Base-by-base conservation (phyloP, 2,888 invertebrate genomes). In the Stictocephala bisonia region DNA sequence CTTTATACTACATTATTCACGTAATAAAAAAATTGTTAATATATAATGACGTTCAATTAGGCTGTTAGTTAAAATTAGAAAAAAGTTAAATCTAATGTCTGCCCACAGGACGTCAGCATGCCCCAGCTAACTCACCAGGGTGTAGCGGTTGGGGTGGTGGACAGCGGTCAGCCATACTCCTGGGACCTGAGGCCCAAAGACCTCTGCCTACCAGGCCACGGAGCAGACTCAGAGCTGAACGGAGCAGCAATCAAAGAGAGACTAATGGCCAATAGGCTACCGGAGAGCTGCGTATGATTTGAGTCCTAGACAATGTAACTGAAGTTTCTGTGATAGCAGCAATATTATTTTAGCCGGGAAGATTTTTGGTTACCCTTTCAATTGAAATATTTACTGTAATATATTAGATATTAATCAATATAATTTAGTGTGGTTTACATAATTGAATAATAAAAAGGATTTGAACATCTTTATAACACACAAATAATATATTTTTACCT, bases 171-270 rank as follows among this genome's bases (percentile, higher is more conserved):
- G 64, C 64, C 69, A 48, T 88, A 88, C 85, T 87, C 89, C 75
- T 86, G 88, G 84, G 86, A 88, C 77, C 86, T 87, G 26, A 83
- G 87, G 67, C 85, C 85, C 15, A 85, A 85, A 72, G 84, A 85
- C 67, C 82, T 85, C 35, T 83, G 84, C 22, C 79, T 85, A 69
- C 79, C 85, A 18, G 84, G 83, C 11, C 15, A 78, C 74, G 50
- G 82, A 81, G 89, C 93, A 81, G 78, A 77, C 64, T 69, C 79
- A 56, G 82, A 82, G 76, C 80, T 82, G 29, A 93, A 93, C 85
- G 94, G 94, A 72, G 90, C 93, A 84, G 93, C 93, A 81, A 94
- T 94, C 85, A 94, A 94, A 84, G 93, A 94, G 85, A 90, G 93
- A 82, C 89, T 94, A 76, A 93, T 94, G 88, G 93, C 94, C 81